These are phyloP conservation scores for Sclerodermus sp. DNA, from an alignment of 2,888 invertebrate species.

Conservation along the genomic window DNA sequence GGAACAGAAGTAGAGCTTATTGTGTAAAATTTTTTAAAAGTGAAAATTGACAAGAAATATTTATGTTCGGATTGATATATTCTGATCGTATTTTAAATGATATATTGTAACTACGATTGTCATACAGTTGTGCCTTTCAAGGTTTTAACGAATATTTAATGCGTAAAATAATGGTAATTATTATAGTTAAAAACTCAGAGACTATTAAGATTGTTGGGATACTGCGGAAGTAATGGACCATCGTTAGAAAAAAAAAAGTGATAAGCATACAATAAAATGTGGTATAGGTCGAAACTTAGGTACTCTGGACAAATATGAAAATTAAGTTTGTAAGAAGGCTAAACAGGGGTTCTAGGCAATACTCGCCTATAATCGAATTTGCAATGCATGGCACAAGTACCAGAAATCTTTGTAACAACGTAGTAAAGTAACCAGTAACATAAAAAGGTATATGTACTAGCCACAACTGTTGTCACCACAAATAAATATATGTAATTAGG, in stretches of 20 bases:
- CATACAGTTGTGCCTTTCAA: constrained; percentile 23
- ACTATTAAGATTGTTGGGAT: constrained; percentile 43
- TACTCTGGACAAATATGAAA: constrained; percentile 13
- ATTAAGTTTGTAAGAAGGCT: constrained; percentile 6
- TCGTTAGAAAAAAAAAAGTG: constrained; percentile 31
- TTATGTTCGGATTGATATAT: background rate
- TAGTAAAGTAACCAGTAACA: constrained; percentile 19
- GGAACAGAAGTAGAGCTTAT: no score
- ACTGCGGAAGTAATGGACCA: constrained; percentile 50
- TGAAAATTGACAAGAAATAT: no score
- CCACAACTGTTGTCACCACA: constrained; percentile 49
- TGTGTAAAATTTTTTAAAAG: no score
- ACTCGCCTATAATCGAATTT: constrained; percentile 21
- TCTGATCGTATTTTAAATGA: background rate
- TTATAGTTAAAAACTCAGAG: constrained; percentile 37
- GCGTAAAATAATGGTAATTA: constrained; percentile 24
- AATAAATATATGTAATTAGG: constrained; percentile 35
- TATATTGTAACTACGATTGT: constrained; percentile 4
- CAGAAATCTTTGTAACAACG: constrained; percentile 32
- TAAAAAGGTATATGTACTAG: constrained; percentile 39
- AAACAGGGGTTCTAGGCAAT: constrained; percentile 11
- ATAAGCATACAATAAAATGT: constrained; percentile 3
- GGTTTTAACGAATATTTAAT: constrained; percentile 24
- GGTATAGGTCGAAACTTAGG: background rate
- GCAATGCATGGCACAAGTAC: constrained; percentile 40